Base-by-base conservation (phyloP, 2,888 invertebrate genomes). In the Drosophila paramelanica region DNA sequence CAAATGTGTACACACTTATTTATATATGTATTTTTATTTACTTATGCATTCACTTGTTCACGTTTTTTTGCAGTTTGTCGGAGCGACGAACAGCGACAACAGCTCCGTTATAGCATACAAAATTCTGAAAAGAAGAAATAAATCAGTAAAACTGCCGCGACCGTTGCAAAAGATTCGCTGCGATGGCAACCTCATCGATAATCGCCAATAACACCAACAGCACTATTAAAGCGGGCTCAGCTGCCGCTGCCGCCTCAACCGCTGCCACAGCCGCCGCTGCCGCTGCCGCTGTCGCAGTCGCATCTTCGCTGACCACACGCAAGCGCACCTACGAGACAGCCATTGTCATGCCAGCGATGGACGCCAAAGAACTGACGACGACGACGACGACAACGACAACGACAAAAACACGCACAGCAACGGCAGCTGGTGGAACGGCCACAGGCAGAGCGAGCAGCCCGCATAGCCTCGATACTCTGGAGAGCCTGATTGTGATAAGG, bases 121-220 rank as follows among this genome's bases (percentile, higher is more conserved):
- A 42, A 36, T 73, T 58, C 53, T 50, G 42, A 42, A 45, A 31
- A 11, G 27, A 25, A 11, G 17, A 38, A 36, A 36, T 13, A 59
- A 64, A 82, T 76, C 74, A 42, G 78, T 51, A 70, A 89, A 83
- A 76, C 74, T 86, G 81, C 84, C 76, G 74, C 80, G 67, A 33
- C 58, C 61, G 45, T 58, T 73, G 76, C 51, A 62, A 43, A 67
- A 79, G 61, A 88, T 70, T 67, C 78, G 66, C 89, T 85, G 89
- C 89, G 80, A 91, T 91, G 91, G 91, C 91, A 90, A 91, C 92
- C 86, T 90, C 91, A 85, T 91, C 91, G 72, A 73, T 91, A 82
- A 81, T 92, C 72, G 79, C 91, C 58, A 82, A 88, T 72, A 81
- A 74, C 64, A 74, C 56, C 67, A 91, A 82, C 73, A 92, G 86